Percentiles rank a stretch among this genome's conserved stretches.
Evolutionary conservation across 2,888 invertebrate genomes (phyloP).

Genomic region (Nemurella pictetii): DNA sequence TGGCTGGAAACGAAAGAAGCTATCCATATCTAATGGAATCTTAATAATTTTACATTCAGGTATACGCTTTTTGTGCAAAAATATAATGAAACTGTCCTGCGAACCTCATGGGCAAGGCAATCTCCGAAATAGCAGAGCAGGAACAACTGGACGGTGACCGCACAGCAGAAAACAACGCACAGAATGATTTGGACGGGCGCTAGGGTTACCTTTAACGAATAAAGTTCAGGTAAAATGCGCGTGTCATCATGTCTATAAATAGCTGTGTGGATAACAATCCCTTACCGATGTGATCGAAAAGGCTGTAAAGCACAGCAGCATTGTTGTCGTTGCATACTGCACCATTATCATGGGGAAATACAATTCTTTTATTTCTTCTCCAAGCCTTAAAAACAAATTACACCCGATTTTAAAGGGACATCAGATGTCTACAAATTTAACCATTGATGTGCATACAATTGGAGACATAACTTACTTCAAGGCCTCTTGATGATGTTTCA

Average conservation of each 20-base stretch:
- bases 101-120: background rate
- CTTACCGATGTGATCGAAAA: background rate
- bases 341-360: constrained; percentile 18
- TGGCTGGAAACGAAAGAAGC: too few species aligned
- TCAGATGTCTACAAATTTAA: too few species aligned
- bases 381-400: too few species aligned
- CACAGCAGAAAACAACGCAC: background rate
- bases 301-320: constrained; percentile 27
- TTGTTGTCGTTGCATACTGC: background rate
- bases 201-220: background rate
- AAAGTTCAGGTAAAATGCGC: background rate
- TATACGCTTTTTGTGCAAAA: too few species aligned
- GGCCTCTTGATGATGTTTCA: background rate
- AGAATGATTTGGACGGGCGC: background rate
- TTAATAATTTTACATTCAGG: too few species aligned
- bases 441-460: background rate
- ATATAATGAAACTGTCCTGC: too few species aligned
- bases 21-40: too few species aligned
- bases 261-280: background rate
- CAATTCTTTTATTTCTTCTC: background rate
- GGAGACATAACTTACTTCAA: background rate
- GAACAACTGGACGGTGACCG: background rate
- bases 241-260: too few species aligned
- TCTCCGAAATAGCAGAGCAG: background rate
- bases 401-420: too few species aligned